phyloP scores from a whole-genome alignment of 1,140 invertebrate species.

The Scaptodrosophila lebanonensis region DNA sequence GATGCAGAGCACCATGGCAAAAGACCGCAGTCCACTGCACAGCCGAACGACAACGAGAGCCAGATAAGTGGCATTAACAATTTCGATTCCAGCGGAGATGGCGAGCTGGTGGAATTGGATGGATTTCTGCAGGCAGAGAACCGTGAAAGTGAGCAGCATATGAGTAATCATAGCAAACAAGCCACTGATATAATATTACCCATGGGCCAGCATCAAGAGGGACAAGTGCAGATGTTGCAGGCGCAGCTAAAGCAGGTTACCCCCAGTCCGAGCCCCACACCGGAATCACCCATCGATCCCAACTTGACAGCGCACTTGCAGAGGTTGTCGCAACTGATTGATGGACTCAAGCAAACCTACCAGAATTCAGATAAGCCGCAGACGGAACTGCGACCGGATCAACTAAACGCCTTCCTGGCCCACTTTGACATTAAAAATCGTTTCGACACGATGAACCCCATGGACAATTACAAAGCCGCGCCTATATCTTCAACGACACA shows the following conservation, averaged over 20 bases:
- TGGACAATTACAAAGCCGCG: slow-evolving; percentile 9
- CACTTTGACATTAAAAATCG: slow-evolving; percentile 73
- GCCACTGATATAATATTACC: not conserved
- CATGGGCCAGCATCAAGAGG: slow-evolving; percentile 1
- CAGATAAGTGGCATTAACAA: slow-evolving; percentile 18
- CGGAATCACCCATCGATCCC: slow-evolving; percentile 52
- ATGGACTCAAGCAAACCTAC: slow-evolving; percentile 70
- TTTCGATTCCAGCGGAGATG: slow-evolving; percentile 65
- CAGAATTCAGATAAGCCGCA: slow-evolving; percentile 56
- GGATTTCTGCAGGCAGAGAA: slow-evolving; percentile 33
- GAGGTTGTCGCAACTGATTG: slow-evolving; percentile 69
- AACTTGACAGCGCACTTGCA: slow-evolving; percentile 69
- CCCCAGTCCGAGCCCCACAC: slow-evolving; percentile 18
- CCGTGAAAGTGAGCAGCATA: slow-evolving; percentile 31
- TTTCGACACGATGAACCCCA: slow-evolving; percentile 53
- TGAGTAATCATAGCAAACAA: not conserved
- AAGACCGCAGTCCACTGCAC: not conserved
- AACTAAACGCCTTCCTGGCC: slow-evolving; percentile 71
- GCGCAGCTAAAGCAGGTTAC: slow-evolving; percentile 27
- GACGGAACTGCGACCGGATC: slow-evolving; percentile 68
- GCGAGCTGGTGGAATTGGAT: slow-evolving; percentile 57
- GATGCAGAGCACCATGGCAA: not conserved
- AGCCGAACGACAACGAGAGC: not conserved
- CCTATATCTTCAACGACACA: not conserved
- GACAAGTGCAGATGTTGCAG: slow-evolving; percentile 27